phyloP scores from a whole-genome alignment of 2,888 invertebrate genomes.

The Mesopsocus fuscifrons region DNA sequence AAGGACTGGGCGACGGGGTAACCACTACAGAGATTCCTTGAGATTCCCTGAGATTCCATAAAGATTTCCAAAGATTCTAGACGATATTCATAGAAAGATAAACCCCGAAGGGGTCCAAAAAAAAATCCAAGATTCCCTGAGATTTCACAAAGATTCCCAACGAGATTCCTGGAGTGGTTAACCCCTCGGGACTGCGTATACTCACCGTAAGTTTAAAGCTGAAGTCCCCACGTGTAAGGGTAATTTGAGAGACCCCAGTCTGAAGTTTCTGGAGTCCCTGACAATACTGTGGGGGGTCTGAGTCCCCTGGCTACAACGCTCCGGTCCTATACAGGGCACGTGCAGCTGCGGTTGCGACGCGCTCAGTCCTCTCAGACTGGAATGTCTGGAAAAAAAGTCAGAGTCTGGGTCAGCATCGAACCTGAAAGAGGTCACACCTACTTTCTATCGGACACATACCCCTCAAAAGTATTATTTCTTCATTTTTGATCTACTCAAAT shows the following conservation, averaged over 20 bases:
- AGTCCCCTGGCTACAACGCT: slow-evolving; percentile 37
- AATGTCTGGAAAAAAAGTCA: slow-evolving; percentile 8
- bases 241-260: slow-evolving; percentile 36
- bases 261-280: slow-evolving; percentile 41
- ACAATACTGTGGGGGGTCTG: slow-evolving; percentile 53
- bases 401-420: slow-evolving; percentile 1
- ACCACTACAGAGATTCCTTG: too few relatives aligned
- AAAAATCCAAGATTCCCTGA: too few relatives aligned
- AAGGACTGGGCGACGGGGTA: too few relatives aligned
- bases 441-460: too few relatives aligned
- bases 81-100: too few relatives aligned
- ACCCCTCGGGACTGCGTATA: too few relatives aligned
- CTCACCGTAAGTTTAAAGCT: slow-evolving; percentile 36
- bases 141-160: too few relatives aligned
- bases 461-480: background rate
- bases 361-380: slow-evolving; percentile 30
- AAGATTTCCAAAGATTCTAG: too few relatives aligned
- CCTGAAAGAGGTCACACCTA: background rate
- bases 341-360: slow-evolving; percentile 37
- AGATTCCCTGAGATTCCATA: too few relatives aligned
- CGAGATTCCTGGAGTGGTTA: too few relatives aligned
- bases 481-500: background rate
- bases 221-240: slow-evolving; percentile 39
- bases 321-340: slow-evolving; percentile 21
- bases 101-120: too few relatives aligned